Conservation (phyloP, 2,888 invertebrate genomes). For the Spatulosminthurus flaviceps region DNA sequence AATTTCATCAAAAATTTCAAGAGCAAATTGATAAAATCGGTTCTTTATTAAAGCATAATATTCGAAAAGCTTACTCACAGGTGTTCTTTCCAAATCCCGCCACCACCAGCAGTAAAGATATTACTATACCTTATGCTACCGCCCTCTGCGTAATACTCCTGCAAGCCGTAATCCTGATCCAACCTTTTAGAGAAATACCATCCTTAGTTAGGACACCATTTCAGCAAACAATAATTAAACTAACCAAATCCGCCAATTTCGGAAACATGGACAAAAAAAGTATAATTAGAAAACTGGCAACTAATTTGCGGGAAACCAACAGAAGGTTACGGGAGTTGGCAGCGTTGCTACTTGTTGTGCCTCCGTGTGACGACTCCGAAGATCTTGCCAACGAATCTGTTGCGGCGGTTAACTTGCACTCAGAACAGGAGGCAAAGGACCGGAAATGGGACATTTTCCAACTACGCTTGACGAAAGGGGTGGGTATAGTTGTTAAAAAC, state of each 20-base stretch:
- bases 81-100: conserved; percentile 12
- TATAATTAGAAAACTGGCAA: background rate
- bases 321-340: too few species aligned
- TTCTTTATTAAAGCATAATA: background rate
- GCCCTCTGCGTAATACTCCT: background rate
- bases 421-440: background rate
- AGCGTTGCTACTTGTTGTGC: too few species aligned
- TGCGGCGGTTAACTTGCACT: too few species aligned
- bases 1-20: background rate
- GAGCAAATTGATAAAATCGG: background rate
- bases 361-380: too few species aligned
- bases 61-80: conserved; percentile 6
- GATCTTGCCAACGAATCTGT: too few species aligned
- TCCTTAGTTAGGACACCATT: background rate
- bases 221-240: background rate
- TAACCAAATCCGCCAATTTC: background rate
- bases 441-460: background rate
- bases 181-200: background rate
- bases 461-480: background rate
- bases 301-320: background rate
- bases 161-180: background rate
- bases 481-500: background rate
- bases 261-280: background rate
- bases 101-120: background rate
- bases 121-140: background rate